A percentile compares a stretch with the other conserved stretches of the same genome.
These are phyloP conservation scores for Narcine bancroftii DNA, from an alignment of 2,113 vertebrate genomes.

Conservation along the genomic window DNA sequence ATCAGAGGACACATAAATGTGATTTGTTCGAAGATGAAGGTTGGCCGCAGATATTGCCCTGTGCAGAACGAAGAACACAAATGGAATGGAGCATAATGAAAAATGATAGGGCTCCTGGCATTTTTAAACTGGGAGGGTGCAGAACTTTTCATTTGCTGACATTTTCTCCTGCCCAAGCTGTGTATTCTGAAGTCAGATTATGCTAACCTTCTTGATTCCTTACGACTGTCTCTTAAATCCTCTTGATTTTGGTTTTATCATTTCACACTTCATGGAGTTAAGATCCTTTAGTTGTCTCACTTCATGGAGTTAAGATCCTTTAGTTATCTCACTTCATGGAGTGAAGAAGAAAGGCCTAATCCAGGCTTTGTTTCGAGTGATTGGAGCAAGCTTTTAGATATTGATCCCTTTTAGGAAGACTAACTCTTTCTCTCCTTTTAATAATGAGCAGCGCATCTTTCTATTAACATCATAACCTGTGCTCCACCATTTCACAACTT, in stretches of 20 bases:
- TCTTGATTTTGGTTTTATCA: neutral
- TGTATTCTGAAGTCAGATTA: neutral
- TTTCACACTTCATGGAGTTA: neutral
- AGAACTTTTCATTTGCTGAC: neutral
- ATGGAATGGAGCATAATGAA: neutral
- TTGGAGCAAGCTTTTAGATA: neutral
- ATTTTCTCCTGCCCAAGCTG: neutral
- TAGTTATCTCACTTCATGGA: neutral
- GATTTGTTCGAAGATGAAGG: slow-evolving; percentile 91
- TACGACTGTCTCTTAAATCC: neutral
- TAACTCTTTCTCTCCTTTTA: neutral
- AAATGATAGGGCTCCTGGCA: neutral
- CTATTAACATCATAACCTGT: too few relatives aligned
- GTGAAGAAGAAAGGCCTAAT: neutral
- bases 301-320: neutral
- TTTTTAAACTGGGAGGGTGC: neutral
- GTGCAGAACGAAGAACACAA: neutral
- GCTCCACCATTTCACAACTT: too few relatives aligned
- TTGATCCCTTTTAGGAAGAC: neutral
- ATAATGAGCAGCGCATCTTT: too few relatives aligned
- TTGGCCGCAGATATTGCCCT: slow-evolving; percentile 98
- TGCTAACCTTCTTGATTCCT: neutral
- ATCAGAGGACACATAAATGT: slow-evolving; percentile 96
- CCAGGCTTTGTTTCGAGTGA: neutral
- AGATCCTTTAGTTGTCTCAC: neutral